Percentiles rank a stretch among this genome's conserved stretches.
Evolutionary conservation across 2,113 vertebrate genomes (phyloP).

Genomic region (Phalacrocorax carbo): DNA sequence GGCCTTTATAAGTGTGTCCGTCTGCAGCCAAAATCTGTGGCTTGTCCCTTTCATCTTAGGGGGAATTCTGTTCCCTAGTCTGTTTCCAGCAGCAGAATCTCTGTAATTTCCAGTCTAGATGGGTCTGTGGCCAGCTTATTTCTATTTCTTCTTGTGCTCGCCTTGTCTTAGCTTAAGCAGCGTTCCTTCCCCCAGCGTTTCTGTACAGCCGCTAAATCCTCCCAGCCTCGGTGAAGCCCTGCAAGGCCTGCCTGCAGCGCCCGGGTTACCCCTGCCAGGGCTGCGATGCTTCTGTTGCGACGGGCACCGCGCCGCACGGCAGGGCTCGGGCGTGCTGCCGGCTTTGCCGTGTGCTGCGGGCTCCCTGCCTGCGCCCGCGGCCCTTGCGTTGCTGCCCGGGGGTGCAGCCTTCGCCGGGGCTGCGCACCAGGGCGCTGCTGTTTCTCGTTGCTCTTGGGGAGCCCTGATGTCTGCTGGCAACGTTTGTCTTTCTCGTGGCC

Average conservation of each 20-base stretch:
- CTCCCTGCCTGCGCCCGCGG: not conserved
- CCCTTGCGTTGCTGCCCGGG: accelerated
- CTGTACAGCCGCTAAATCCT: not conserved
- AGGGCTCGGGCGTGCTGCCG: accelerated
- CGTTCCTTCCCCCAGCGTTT: not conserved
- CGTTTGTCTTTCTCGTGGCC: accelerated
- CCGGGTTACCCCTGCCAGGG: not conserved
- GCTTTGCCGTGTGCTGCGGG: accelerated
- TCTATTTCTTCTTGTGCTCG: not conserved
- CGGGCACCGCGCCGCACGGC: not conserved
- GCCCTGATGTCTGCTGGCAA: not conserved
- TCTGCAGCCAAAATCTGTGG: not conserved
- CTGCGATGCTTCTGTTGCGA: not conserved
- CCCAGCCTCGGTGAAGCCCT: not conserved
- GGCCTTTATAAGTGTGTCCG: accelerated
- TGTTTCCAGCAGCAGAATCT: not conserved
- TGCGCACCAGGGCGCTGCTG: not conserved
- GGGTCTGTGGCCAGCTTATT: not conserved
- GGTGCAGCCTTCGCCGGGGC: not conserved
- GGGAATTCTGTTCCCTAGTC: not conserved
- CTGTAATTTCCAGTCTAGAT: not conserved
- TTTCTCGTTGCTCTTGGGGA: not conserved
- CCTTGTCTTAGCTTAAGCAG: not conserved
- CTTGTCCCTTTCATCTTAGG: not conserved
- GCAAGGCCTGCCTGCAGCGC: not conserved